Evolutionary conservation across 2,113 vertebrate genomes (phyloP).

Genomic region (Anguilla rostrata): DNA sequence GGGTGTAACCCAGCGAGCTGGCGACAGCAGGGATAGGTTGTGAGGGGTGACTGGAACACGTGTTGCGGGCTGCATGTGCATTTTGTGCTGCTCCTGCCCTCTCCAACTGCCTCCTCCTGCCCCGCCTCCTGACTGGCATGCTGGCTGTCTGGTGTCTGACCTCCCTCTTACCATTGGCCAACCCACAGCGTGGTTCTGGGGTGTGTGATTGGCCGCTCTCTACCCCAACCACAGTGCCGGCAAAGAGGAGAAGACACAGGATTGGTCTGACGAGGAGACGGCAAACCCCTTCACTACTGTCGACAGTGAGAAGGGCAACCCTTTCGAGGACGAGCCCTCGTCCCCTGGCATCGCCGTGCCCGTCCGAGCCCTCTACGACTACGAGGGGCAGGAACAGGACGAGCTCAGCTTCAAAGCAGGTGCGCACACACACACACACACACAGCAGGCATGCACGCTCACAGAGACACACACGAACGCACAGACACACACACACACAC

Average conservation of each 20-base stretch:
- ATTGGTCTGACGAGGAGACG: constrained; percentile 91
- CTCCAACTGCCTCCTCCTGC: constrained; percentile 9
- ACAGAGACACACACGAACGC: background rate
- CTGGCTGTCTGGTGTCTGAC: constrained; percentile 24
- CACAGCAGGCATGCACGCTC: background rate
- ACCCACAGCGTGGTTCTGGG: background rate
- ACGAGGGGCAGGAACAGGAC: constrained; percentile 94
- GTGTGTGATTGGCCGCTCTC: constrained; percentile 28
- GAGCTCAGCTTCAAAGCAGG: constrained; percentile 96
- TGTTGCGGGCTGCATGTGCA: constrained; percentile 2
- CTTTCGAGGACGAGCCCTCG: constrained; percentile 85
- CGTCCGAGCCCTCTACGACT: constrained; percentile 92
- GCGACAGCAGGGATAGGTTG: background rate
- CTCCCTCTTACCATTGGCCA: background rate
- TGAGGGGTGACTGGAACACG: background rate
- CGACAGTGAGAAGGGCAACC: constrained; percentile 86
- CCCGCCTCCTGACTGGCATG: constrained; percentile 37
- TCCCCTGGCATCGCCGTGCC: constrained; percentile 72
- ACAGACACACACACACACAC: no score
- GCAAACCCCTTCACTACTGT: constrained; percentile 86
- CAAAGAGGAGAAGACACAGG: constrained; percentile 82
- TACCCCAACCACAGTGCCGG: constrained; percentile 63
- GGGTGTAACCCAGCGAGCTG: background rate
- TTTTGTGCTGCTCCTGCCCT: constrained; percentile 32
- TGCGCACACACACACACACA: constrained; percentile 44